These are phyloP conservation scores for Prochilodus magdalenae DNA, from an alignment of 2,113 vertebrate species.

Conservation along the genomic window DNA sequence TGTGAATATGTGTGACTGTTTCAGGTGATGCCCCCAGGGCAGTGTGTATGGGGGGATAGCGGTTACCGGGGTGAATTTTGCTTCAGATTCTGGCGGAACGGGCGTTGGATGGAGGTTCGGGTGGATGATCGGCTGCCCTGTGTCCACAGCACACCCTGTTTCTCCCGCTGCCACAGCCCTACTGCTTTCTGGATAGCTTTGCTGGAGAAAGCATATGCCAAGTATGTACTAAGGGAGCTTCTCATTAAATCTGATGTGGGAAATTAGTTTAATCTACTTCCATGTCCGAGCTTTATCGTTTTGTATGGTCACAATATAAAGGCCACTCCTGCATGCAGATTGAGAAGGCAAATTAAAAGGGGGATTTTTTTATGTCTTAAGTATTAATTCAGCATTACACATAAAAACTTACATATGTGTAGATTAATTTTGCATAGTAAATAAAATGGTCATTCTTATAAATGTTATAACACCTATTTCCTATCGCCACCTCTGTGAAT, in stretches of 20 bases:
- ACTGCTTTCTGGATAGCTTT: conserved; percentile 92
- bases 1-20: neutral
- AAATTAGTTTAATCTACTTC: no score
- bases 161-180: conserved; percentile 89
- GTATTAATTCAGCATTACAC: no score
- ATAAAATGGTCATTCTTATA: no score
- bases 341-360: no score
- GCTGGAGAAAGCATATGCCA: conserved; percentile 96
- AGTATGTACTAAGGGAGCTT: conserved; percentile 75
- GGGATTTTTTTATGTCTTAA: no score
- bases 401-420: no score
- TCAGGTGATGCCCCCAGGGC: conserved; percentile 87
- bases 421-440: no score
- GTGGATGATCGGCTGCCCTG: conserved; percentile 92
- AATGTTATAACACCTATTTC: no score
- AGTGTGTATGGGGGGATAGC: conserved; percentile 85
- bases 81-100: conserved; percentile 88
- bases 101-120: conserved; percentile 88
- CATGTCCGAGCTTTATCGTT: no score
- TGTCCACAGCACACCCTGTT: conserved; percentile 87
- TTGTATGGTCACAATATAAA: no score
- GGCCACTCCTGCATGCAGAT: no score
- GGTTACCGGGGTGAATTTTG: conserved; percentile 85
- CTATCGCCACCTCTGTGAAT: no score
- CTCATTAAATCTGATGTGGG: neutral